These are phyloP conservation scores for Tipula helvola DNA, from an alignment of 2,888 invertebrate species.

Conservation along the genomic window DNA sequence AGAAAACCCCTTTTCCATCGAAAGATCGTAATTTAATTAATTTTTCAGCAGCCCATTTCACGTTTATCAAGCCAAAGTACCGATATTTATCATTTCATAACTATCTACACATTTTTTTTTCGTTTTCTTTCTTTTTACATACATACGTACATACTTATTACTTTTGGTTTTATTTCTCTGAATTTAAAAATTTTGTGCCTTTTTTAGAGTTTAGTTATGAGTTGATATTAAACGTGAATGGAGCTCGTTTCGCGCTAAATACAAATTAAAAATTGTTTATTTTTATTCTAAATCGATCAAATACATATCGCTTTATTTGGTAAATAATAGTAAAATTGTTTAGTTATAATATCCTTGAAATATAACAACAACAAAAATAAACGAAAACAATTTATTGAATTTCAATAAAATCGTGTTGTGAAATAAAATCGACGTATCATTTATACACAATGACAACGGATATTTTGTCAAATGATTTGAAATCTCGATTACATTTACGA, in stretches of 20 bases:
- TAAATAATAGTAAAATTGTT: neutral
- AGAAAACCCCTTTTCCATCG: too few relatives aligned
- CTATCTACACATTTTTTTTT: neutral
- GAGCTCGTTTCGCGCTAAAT: neutral
- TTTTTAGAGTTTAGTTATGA: slow-evolving; percentile 12
- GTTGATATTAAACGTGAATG: slow-evolving; percentile 14
- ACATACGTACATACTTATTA: neutral
- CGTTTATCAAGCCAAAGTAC: neutral
- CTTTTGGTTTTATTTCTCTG: neutral
- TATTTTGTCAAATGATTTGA: slow-evolving; percentile 66
- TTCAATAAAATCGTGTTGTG: neutral
- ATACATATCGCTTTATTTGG: neutral
- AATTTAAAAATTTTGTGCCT: neutral
- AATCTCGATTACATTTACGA: slow-evolving; percentile 55
- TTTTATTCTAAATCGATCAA: neutral
- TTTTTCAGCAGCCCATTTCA: neutral
- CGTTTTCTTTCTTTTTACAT: neutral
- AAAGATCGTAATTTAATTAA: too few relatives aligned
- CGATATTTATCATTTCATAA: neutral
- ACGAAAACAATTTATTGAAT: neutral
- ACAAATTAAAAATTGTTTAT: neutral
- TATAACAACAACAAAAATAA: neutral
- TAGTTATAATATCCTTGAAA: neutral
- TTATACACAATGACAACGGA: slow-evolving; percentile 52
- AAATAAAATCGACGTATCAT: neutral